Evolutionary conservation across 2,888 invertebrate species (phyloP), one percentile per base, ranked within the genome.

Genomic region (Yponomeuta malinellus): DNA sequence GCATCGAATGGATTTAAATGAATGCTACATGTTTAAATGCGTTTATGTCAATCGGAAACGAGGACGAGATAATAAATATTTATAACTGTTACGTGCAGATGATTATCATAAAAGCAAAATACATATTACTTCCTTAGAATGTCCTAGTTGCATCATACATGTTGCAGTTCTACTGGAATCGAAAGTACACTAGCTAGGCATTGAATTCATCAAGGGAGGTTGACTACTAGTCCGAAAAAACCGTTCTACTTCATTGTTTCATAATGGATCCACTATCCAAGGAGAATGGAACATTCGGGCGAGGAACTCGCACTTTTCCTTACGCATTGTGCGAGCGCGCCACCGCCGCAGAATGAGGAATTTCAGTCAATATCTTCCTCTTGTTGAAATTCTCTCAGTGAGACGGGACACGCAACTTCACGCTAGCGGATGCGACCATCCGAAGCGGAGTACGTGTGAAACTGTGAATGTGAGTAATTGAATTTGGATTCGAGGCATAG

Each of bases 341-440:
- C 52, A 59, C 15, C 15, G 52, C 52, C 52, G 15, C 33, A 15
- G 68, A 48, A 10, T 23, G 43, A 68, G n/a, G 12, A 59, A 48
- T 59, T 48, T 29, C 69, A 31, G 69, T 10, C 29, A 43, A 67
- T 67, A 67, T 67, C 33, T n/a, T 37, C 33, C 37, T 67, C 37
- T 10, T 64, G n/a, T 67, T 65, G 65, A 65, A 31, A 65, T 67
- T 67, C 43, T 67, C 67, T 43, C 10, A n/a, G 43, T 33, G 37
- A 43, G 37, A 43, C n/a, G 67, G 43, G 37, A 23, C 48, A 10
- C 63, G 63, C n/a, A 23, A 48, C 48, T 15, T 3, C 70, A 63
- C 70, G 70, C 70, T 33, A 63, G 63, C 70, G 70, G 70, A 37
- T 68, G 68, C 68, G 68, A 33, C 68, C 68, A 52, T 68, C 68